A percentile compares a stretch with the other conserved stretches of the same genome.
These are phyloP conservation scores for Hybos culiciformis DNA, from an alignment of 2,888 invertebrate species.

Conservation along the genomic window DNA sequence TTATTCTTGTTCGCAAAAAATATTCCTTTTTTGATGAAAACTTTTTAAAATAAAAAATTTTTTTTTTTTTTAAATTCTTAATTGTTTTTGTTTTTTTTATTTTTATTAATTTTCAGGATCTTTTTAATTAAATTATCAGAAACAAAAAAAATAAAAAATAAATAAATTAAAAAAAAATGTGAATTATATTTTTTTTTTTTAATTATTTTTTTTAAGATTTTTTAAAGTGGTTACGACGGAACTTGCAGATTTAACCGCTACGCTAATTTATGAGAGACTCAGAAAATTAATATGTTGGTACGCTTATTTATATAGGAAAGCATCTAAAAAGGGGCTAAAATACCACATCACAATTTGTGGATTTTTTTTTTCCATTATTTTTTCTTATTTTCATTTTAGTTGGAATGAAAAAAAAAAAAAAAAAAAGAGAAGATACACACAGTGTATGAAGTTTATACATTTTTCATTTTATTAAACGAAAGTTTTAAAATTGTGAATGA, in stretches of 20 bases:
- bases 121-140: no score
- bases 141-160: no score
- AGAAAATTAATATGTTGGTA: background rate
- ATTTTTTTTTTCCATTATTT: no score
- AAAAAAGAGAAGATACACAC: background rate
- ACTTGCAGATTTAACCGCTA: constrained; percentile 1
- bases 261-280: constrained; percentile 2
- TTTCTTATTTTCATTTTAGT: no score
- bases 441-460: background rate
- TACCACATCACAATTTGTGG: no score
- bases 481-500: no score
- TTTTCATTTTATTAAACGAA: no score
- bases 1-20: no score
- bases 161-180: background rate
- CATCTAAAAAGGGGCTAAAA: background rate
- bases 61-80: background rate
- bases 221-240: background rate
- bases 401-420: background rate
- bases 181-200: background rate
- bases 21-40: background rate
- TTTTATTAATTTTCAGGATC: background rate
- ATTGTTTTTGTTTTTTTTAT: background rate
- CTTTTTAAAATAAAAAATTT: background rate
- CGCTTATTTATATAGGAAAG: constrained; percentile 3
- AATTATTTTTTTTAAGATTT: background rate